Percentiles rank a stretch among this genome's conserved stretches.
Evolutionary conservation across 2,113 vertebrate genomes (phyloP).

Genomic region (Lota lota): DNA sequence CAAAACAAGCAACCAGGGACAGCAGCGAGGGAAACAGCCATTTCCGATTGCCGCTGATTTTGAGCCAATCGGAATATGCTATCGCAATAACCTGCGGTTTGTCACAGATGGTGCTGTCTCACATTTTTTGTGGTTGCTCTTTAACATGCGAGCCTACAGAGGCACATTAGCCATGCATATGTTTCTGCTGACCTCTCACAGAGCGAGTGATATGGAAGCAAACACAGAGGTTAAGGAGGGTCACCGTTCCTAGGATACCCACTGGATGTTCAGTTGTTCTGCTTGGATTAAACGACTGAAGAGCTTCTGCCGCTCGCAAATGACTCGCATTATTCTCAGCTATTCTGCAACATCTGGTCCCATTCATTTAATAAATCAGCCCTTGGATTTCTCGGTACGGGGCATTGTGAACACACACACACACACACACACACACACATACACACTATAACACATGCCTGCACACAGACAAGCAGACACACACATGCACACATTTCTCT

Average conservation of each 20-base stretch:
- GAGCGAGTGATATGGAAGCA: slow-evolving; percentile 20
- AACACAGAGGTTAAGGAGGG: slow-evolving; percentile 9
- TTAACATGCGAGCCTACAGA: slow-evolving; percentile 33
- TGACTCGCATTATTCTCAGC: slow-evolving; percentile 45
- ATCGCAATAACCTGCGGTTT: too few species aligned
- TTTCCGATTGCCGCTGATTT: too few species aligned
- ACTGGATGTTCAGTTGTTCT: too few species aligned
- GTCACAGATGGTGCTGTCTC: too few species aligned
- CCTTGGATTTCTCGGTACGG: slow-evolving; percentile 24
- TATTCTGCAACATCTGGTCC: slow-evolving; percentile 57
- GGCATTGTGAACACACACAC: slow-evolving; percentile 27
- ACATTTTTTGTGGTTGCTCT: neutral
- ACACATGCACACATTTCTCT: slow-evolving; percentile 22
- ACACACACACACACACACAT: slow-evolving; percentile 29
- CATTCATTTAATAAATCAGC: slow-evolving; percentile 51
- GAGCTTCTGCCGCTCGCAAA: slow-evolving; percentile 48
- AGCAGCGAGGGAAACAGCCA: too few species aligned
- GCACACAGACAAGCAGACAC: slow-evolving; percentile 6
- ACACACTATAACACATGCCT: slow-evolving; percentile 19
- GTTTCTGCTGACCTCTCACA: slow-evolving; percentile 25
- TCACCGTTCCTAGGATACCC: neutral
- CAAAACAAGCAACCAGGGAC: too few species aligned
- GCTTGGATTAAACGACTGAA: too few species aligned
- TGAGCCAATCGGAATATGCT: too few species aligned
- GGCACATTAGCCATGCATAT: slow-evolving; percentile 29